phyloP scores from a whole-genome alignment of 2,113 vertebrate genomes.

The Lepisosteus osseus region DNA sequence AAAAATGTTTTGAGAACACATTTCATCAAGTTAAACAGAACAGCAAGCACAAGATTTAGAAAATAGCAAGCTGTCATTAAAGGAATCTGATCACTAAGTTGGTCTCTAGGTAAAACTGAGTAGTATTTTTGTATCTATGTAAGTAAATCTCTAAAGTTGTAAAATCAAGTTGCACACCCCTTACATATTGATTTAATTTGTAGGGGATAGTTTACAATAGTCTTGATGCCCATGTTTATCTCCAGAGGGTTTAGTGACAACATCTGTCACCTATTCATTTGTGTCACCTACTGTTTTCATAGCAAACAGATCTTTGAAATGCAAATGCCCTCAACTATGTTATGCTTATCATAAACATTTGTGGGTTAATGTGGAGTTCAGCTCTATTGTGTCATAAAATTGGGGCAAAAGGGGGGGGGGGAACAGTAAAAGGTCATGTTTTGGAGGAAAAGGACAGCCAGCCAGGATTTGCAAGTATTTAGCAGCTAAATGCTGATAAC shows the following conservation, averaged over 20 bases:
- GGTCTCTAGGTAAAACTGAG: too few species aligned
- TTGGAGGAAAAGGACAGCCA: background rate
- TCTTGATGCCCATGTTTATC: slow-evolving; percentile 8
- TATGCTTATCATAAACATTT: slow-evolving; percentile 12
- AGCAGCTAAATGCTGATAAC: slow-evolving; percentile 4
- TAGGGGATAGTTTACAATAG: background rate
- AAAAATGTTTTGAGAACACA: too few species aligned
- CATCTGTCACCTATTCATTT: slow-evolving; percentile 21
- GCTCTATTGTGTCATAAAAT: background rate
- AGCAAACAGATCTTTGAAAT: slow-evolving; percentile 23
- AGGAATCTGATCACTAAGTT: too few species aligned
- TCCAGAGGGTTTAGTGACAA: background rate
- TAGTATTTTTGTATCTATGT: too few species aligned
- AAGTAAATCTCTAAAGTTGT: too few species aligned
- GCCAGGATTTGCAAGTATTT: slow-evolving; percentile 1
- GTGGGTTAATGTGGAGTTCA: background rate
- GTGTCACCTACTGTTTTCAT: background rate
- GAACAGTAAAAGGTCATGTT: too few species aligned
- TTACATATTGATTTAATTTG: too few species aligned
- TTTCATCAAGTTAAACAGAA: too few species aligned
- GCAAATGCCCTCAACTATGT: slow-evolving; percentile 9
- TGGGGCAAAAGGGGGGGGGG: too few species aligned
- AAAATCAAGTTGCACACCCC: too few species aligned
- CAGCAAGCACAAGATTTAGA: too few species aligned
- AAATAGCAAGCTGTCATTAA: too few species aligned